Base-by-base conservation (phyloP, 2,797 vertebrate genomes). In the Clarias fuscus region DNA sequence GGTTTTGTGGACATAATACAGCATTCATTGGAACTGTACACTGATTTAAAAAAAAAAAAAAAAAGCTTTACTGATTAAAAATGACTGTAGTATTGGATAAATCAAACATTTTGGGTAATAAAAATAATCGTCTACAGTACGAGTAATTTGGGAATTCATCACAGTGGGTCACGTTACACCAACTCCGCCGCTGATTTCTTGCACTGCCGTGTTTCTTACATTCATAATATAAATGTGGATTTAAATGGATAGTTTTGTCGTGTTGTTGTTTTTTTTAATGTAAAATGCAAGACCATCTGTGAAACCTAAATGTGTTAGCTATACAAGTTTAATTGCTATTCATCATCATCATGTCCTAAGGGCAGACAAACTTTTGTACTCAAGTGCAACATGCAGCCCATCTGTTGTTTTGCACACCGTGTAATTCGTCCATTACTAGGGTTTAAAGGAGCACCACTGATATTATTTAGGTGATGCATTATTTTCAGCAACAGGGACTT, bases 231-330 rank as follows among this genome's bases (percentile, higher is more conserved):
- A 76, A 30, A 76, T 56, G n/a, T 76, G 18, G 48, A 76, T 56
- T 58, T 18, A n/a, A 0, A 18, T 56, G n/a, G n/a, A 56, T 58
- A 11, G 4, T 73, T 71, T 15, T 18, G 30, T 37, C 37, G 37
- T 72, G 30, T 37, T 70, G 33, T 20, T 8, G 37, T 37, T 13
- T 37, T 72, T 22, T 71, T 68, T 5, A 1, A 48, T 75, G 43
- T 58, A 27, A 76, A 77, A 77, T 77, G 17, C 56, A 77, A 59
- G 73, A 76, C 27, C 73, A 76, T 75, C 72, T 75, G 33, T 22
- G 56, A 59, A 78, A 59, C 13, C 75, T 78, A 59, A 22, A 59
- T 3, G 14, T 77, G n/a, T 58, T 33, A 58, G 22, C 27, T 33
- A 10, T 59, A 78, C 56, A 13, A 33, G 33, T 77, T 5, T 33